Evolutionary conservation across 1,140 invertebrate species (phyloP).

Genomic region (Ridgeia piscesae): DNA sequence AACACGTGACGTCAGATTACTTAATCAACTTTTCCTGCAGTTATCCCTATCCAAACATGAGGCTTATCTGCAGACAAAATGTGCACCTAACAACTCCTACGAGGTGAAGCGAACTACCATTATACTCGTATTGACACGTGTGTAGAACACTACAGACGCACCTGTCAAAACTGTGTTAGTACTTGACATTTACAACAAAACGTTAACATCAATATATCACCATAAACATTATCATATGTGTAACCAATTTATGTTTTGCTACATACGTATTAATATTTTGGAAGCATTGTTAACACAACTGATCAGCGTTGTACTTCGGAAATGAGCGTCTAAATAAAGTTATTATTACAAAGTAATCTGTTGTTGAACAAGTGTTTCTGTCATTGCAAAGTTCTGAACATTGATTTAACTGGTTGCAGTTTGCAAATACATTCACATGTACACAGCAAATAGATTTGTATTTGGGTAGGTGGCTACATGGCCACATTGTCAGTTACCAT

Average conservation of each 20-base stretch:
- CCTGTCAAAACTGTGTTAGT: too few species aligned
- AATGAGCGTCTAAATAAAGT: too few species aligned
- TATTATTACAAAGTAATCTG: too few species aligned
- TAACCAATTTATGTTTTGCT: too few species aligned
- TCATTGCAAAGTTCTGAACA: background rate
- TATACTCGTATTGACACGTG: background rate
- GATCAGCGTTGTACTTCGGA: too few species aligned
- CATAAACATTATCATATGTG: too few species aligned
- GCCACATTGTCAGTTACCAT: background rate
- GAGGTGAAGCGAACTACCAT: background rate
- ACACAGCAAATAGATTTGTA: background rate
- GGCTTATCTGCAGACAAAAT: background rate
- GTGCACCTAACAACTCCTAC: background rate
- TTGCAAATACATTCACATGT: background rate
- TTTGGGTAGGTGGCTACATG: background rate
- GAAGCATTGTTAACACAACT: too few species aligned
- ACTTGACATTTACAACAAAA: too few species aligned
- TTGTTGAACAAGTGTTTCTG: too few species aligned
- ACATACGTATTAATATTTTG: too few species aligned
- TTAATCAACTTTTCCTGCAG: background rate
- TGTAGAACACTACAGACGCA: too few species aligned
- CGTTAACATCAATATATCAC: too few species aligned
- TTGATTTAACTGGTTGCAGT: background rate
- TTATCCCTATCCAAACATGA: background rate
- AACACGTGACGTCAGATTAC: background rate